Conservation (phyloP, 2,888 invertebrate genomes). For the Linnaemya vulpina region DNA sequence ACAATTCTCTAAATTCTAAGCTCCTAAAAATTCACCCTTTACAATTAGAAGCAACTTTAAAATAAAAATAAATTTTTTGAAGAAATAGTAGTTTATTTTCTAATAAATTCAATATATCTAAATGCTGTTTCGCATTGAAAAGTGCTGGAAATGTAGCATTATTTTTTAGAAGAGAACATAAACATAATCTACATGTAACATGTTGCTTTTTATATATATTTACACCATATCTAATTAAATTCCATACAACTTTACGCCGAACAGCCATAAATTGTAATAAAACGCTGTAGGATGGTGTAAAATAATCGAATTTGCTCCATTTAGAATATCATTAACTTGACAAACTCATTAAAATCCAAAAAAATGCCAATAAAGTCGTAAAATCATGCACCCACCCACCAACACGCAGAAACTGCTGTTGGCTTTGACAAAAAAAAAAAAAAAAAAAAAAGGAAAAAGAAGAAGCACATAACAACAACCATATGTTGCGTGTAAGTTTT, state of each 20-base stretch:
- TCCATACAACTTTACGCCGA: not conserved
- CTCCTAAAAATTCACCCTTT: no score
- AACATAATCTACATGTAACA: no score
- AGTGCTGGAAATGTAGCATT: no score
- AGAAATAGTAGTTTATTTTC: no score
- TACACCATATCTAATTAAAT: not conserved
- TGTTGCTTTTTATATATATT: no score
- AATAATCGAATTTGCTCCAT: slow-evolving; percentile 25
- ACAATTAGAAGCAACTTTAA: no score
- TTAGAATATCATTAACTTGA: slow-evolving; percentile 65
- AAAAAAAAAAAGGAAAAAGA: not conserved
- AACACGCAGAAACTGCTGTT: not conserved
- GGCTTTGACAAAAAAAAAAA: no score
- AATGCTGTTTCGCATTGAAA: no score
- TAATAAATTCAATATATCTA: no score
- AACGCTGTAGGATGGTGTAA: not conserved
- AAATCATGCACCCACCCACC: not conserved
- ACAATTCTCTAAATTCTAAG: no score
- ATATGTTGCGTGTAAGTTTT: slow-evolving; percentile 13
- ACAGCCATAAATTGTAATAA: not conserved
- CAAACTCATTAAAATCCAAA: slow-evolving; percentile 70
- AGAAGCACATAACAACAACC: not conserved
- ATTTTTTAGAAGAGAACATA: no score
- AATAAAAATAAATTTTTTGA: no score
- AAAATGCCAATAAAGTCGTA: not conserved